These are phyloP conservation scores for Ganaspis brasiliensis DNA, from an alignment of 2,888 invertebrate genomes.

Conservation along the genomic window DNA sequence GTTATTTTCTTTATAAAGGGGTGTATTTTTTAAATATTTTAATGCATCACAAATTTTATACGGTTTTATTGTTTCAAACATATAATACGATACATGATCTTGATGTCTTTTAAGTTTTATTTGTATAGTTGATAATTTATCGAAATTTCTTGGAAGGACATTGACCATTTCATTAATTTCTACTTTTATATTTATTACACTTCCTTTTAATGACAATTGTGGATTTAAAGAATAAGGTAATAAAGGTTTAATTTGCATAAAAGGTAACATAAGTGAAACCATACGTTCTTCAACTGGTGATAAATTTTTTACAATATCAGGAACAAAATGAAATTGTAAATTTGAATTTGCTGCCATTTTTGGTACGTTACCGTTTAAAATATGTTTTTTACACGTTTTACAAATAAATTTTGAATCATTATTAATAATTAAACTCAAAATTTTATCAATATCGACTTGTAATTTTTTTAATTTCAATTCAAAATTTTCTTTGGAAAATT, in stretches of 20 bases:
- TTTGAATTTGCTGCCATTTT: conserved; percentile 51
- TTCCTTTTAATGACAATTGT: conserved; percentile 69
- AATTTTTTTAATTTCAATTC: conserved; percentile 18
- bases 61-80: conserved; percentile 69
- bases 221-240: conserved; percentile 66
- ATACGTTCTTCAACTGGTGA: conserved; percentile 72
- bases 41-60: conserved; percentile 52
- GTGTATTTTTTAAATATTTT: conserved; percentile 45
- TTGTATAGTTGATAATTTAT: conserved; percentile 66
- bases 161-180: conserved; percentile 57
- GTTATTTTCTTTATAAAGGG: conserved; percentile 49
- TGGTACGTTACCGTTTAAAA: conserved; percentile 44
- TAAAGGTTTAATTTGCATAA: conserved; percentile 73
- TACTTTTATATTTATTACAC: conserved; percentile 64
- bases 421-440: conserved; percentile 32
- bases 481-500: conserved; percentile 15
- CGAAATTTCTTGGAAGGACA: conserved; percentile 57
- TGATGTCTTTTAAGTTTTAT: conserved; percentile 66
- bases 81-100: conserved; percentile 64
- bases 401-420: conserved; percentile 35
- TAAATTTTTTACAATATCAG: conserved; percentile 60
- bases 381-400: conserved; percentile 40
- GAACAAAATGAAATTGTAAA: conserved; percentile 61
- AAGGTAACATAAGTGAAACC: conserved; percentile 71
- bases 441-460: conserved; percentile 11